These are phyloP conservation scores for Dunckerocampus dactyliophorus DNA, from an alignment of 2,113 vertebrate species.

Conservation along the genomic window DNA sequence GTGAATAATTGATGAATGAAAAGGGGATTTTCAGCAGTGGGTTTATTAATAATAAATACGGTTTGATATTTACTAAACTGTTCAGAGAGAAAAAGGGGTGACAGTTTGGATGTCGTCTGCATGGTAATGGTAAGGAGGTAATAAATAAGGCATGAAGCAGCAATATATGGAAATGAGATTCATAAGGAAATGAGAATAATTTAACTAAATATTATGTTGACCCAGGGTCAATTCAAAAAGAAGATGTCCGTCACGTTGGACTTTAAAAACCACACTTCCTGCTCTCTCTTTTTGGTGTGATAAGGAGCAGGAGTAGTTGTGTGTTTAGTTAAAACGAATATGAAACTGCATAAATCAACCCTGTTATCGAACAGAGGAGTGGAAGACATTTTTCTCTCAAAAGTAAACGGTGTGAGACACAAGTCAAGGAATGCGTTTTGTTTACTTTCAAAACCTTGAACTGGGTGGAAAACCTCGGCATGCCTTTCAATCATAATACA, in stretches of 20 bases:
- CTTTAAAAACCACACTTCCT: slow-evolving; percentile 46
- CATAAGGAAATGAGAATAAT: slow-evolving; percentile 71
- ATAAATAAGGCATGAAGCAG: slow-evolving; percentile 76
- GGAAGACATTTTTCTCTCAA: slow-evolving; percentile 29
- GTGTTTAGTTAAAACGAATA: slow-evolving; percentile 56
- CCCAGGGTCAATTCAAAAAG: slow-evolving; percentile 72
- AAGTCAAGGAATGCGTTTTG: slow-evolving; percentile 46
- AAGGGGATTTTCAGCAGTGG: slow-evolving; percentile 59
- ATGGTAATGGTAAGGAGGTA: slow-evolving; percentile 72
- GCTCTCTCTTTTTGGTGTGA: slow-evolving; percentile 37
- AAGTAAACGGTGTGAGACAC: slow-evolving; percentile 16
- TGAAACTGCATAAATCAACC: slow-evolving; percentile 55
- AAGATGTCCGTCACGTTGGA: slow-evolving; percentile 49
- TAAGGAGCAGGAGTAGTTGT: slow-evolving; percentile 23
- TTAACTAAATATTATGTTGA: slow-evolving; percentile 79
- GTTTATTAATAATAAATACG: slow-evolving; percentile 77
- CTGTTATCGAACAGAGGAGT: slow-evolving; percentile 42
- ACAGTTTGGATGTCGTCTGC: slow-evolving; percentile 72
- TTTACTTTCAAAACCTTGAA: slow-evolving; percentile 38
- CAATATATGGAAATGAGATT: slow-evolving; percentile 74
- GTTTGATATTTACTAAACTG: slow-evolving; percentile 81
- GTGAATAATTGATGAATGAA: slow-evolving; percentile 71
- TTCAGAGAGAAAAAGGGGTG: slow-evolving; percentile 65
- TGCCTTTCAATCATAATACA: slow-evolving; percentile 36
- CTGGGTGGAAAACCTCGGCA: slow-evolving; percentile 10